Percentiles rank a stretch among this genome's conserved stretches.
Evolutionary conservation across 1,140 invertebrate genomes (phyloP).

Genomic region (Melanaphis sacchari): DNA sequence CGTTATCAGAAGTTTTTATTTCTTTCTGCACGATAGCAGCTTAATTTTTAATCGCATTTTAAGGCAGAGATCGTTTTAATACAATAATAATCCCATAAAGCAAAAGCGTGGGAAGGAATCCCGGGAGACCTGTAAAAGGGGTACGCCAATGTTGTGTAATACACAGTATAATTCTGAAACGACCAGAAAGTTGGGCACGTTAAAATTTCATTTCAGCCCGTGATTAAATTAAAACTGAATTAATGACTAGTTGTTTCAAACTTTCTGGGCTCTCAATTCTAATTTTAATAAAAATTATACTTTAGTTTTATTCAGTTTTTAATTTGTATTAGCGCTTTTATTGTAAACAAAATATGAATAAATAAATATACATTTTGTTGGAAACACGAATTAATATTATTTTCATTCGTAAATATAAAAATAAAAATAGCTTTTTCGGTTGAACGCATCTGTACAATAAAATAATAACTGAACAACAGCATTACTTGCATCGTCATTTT

Average conservation of each 20-base stretch:
- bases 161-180: conserved; percentile 41
- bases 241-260: conserved; percentile 50
- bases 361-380: conserved; percentile 2
- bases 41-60: conserved; percentile 58
- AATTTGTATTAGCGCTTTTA: conserved; percentile 43
- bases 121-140: conserved; percentile 53
- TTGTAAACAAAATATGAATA: background rate
- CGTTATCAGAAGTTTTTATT: conserved; percentile 12
- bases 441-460: background rate
- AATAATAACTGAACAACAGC: background rate
- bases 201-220: conserved; percentile 53
- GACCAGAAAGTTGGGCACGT: conserved; percentile 50
- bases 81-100: conserved; percentile 54
- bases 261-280: conserved; percentile 35
- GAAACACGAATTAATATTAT: background rate
- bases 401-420: background rate
- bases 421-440: background rate
- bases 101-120: conserved; percentile 52
- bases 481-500: conserved; percentile 10
- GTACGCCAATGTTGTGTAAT: conserved; percentile 31
- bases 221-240: conserved; percentile 58
- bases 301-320: conserved; percentile 50
- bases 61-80: conserved; percentile 56
- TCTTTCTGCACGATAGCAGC: conserved; percentile 37
- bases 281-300: conserved; percentile 54